These are phyloP conservation scores for Drosophila sproati DNA, from an alignment of 1,140 invertebrate genomes.

Conservation along the genomic window DNA sequence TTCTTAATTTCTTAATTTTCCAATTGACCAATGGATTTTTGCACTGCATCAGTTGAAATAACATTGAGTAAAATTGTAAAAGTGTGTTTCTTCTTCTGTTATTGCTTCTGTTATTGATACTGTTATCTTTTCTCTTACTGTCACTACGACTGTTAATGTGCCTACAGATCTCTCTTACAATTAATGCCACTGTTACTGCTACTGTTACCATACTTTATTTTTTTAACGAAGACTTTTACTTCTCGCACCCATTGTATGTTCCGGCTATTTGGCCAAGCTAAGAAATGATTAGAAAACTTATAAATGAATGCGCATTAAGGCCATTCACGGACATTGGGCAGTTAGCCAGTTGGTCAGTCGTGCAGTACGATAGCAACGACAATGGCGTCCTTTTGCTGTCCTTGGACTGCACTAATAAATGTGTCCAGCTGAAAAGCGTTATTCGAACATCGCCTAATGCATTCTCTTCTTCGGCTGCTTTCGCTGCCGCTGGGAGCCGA, in stretches of 20 bases:
- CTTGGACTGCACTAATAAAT: constrained; percentile 79
- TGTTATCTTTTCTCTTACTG: too few relatives aligned
- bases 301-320: constrained; percentile 69
- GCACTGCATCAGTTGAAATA: too few relatives aligned
- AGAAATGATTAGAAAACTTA: constrained; percentile 69
- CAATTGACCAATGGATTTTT: background rate
- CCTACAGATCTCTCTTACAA: too few relatives aligned
- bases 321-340: constrained; percentile 51
- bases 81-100: too few relatives aligned
- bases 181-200: background rate
- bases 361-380: constrained; percentile 25
- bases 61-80: too few relatives aligned
- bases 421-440: constrained; percentile 68
- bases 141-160: too few relatives aligned
- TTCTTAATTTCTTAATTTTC: background rate
- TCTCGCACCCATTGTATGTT: constrained; percentile 14
- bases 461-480: constrained; percentile 24
- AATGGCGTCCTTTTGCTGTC: constrained; percentile 38
- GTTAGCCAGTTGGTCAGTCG: constrained; percentile 25
- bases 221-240: too few relatives aligned
- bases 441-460: constrained; percentile 71
- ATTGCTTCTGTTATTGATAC: too few relatives aligned
- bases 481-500: constrained; percentile 9
- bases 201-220: background rate
- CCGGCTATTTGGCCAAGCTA: constrained; percentile 23